A percentile compares a stretch with the other conserved stretches of the same genome.
Evolutionary conservation across 2,888 invertebrate genomes (phyloP).

Genomic region (Seladonia tumulorum): DNA sequence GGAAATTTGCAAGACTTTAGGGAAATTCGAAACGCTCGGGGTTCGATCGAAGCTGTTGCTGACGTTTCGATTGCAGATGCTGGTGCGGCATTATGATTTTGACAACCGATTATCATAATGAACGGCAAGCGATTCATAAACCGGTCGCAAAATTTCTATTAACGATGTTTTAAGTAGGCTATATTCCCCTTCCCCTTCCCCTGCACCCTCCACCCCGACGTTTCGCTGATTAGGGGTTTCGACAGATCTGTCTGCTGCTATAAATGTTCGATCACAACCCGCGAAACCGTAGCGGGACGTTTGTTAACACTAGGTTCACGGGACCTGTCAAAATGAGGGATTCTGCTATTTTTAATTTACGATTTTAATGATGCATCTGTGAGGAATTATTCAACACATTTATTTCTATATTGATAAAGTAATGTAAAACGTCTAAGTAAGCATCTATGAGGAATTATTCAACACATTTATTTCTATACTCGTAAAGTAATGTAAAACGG

Average conservation of each 20-base stretch:
- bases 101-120: slow-evolving; percentile 44
- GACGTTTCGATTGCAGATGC: neutral
- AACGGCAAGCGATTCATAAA: slow-evolving; percentile 44
- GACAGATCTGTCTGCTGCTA: neutral
- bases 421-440: too few relatives aligned
- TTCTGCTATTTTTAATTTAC: too few relatives aligned
- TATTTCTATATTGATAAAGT: too few relatives aligned
- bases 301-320: neutral
- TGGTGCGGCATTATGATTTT: slow-evolving; percentile 1
- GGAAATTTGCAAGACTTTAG: neutral
- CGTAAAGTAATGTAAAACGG: too few relatives aligned
- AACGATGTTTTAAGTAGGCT: slow-evolving; percentile 34
- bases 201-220: neutral
- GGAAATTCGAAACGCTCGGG: neutral
- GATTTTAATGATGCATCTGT: too few relatives aligned
- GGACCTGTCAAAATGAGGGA: too few relatives aligned
- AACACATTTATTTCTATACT: too few relatives aligned
- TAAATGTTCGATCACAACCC: neutral
- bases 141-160: slow-evolving; percentile 9
- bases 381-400: too few relatives aligned
- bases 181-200: neutral
- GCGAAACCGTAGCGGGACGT: neutral
- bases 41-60: neutral
- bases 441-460: too few relatives aligned
- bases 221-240: neutral